Evolutionary conservation across 2,888 invertebrate genomes (phyloP).

Genomic region (Epinotia ramella): DNA sequence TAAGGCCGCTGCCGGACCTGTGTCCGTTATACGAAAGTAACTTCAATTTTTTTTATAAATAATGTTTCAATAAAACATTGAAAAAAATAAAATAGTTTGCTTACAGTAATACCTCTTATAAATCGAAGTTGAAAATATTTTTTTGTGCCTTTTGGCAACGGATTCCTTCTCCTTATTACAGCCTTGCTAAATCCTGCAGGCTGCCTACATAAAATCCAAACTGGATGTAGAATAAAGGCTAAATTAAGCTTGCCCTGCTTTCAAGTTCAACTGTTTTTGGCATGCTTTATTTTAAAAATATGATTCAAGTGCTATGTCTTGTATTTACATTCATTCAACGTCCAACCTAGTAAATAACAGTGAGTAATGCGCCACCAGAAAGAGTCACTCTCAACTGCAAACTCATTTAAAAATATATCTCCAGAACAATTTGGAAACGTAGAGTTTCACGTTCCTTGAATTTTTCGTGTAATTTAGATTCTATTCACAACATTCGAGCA

Average conservation of each 20-base stretch:
- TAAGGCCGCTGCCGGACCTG: too few relatives aligned
- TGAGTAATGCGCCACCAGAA: not conserved
- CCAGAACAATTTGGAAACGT: slow-evolving; percentile 54
- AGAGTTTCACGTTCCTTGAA: slow-evolving; percentile 60
- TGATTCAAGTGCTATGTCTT: not conserved
- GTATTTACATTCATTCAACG: not conserved
- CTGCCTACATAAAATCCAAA: too few relatives aligned
- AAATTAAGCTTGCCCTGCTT: too few relatives aligned
- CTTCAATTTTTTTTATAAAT: too few relatives aligned
- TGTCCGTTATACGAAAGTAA: too few relatives aligned
- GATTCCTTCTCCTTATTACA: not conserved
- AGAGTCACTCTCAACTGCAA: not conserved
- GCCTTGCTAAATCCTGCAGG: not conserved
- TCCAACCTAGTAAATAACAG: not conserved
- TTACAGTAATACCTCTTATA: too few relatives aligned
- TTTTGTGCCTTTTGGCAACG: not conserved
- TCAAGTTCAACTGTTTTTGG: not conserved
- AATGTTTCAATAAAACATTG: too few relatives aligned
- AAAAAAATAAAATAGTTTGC: too few relatives aligned
- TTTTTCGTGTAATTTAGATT: slow-evolving; percentile 80
- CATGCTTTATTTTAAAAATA: not conserved
- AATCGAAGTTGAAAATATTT: too few relatives aligned
- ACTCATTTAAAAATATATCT: slow-evolving; percentile 21
- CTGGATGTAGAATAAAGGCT: too few relatives aligned
- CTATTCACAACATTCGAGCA: slow-evolving; percentile 74